These are phyloP conservation scores for Ectemnius cavifrons DNA, from an alignment of 2,888 invertebrate genomes.

Conservation along the genomic window DNA sequence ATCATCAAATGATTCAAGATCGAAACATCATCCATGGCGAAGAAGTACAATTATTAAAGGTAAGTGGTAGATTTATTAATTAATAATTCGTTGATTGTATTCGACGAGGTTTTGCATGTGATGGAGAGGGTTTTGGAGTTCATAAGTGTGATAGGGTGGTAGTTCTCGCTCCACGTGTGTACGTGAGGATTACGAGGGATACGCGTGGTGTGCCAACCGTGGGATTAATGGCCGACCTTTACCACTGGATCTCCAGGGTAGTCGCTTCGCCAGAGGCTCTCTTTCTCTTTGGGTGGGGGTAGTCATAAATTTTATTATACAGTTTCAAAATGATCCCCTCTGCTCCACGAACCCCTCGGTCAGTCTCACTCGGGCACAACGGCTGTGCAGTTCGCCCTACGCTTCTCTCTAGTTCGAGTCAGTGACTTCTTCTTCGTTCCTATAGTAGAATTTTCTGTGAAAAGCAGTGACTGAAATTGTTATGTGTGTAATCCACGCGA, in stretches of 20 bases:
- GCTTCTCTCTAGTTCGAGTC: slow-evolving; percentile 23
- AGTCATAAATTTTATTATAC: slow-evolving; percentile 80
- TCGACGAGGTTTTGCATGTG: too few relatives aligned
- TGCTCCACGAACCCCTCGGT: slow-evolving; percentile 76
- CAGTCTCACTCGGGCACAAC: slow-evolving; percentile 70
- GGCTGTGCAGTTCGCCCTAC: slow-evolving; percentile 59
- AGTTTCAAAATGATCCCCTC: slow-evolving; percentile 80
- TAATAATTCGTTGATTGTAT: too few relatives aligned
- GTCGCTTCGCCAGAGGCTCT: slow-evolving; percentile 5
- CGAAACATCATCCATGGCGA: too few relatives aligned
- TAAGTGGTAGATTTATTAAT: too few relatives aligned
- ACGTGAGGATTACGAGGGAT: background rate
- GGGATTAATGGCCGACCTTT: slow-evolving; percentile 69
- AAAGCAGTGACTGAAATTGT: too few relatives aligned
- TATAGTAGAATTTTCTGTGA: too few relatives aligned
- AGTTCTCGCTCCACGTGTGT: background rate
- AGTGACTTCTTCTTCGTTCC: slow-evolving; percentile 7
- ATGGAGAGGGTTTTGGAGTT: too few relatives aligned
- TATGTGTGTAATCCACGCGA: too few relatives aligned
- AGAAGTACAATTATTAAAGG: too few relatives aligned
- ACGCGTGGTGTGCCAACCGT: slow-evolving; percentile 57
- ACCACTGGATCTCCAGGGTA: slow-evolving; percentile 54
- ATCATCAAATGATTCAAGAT: too few relatives aligned
- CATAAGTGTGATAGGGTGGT: too few relatives aligned
- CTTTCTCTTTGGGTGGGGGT: slow-evolving; percentile 50